These are phyloP conservation scores for Philonicus albiceps DNA, from an alignment of 2,888 invertebrate genomes.

Conservation along the genomic window DNA sequence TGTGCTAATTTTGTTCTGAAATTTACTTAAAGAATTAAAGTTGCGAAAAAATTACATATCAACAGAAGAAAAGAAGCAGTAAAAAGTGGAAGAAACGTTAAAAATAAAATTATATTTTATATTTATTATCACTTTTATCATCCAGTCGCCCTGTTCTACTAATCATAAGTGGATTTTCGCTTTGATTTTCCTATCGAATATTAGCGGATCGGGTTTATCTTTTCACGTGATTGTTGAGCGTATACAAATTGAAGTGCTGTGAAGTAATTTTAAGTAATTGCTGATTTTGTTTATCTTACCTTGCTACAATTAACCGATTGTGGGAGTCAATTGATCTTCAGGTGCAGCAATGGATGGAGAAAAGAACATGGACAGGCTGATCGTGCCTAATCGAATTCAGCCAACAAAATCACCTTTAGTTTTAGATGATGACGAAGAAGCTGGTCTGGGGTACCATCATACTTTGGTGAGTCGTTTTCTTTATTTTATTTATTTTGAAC, in stretches of 20 bases:
- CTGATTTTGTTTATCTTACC: neutral
- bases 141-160: neutral
- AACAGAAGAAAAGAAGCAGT: neutral
- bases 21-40: neutral
- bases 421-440: constrained; percentile 45
- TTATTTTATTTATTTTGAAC: neutral
- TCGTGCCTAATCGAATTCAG: constrained; percentile 38
- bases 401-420: constrained; percentile 41
- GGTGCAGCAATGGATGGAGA: neutral
- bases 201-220: neutral
- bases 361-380: constrained; percentile 39
- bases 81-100: neutral
- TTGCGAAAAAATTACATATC: neutral
- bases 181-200: neutral
- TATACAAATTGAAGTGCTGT: constrained; percentile 10
- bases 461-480: constrained; percentile 48
- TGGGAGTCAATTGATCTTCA: neutral
- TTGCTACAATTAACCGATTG: neutral
- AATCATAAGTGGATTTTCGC: neutral
- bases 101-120: neutral
- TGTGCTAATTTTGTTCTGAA: constrained; percentile 6
- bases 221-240: neutral
- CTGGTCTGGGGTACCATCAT: constrained; percentile 49
- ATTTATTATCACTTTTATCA: neutral
- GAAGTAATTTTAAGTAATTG: neutral